Conservation (phyloP, 2,113 vertebrate species). For the Jaculus jaculus region DNA sequence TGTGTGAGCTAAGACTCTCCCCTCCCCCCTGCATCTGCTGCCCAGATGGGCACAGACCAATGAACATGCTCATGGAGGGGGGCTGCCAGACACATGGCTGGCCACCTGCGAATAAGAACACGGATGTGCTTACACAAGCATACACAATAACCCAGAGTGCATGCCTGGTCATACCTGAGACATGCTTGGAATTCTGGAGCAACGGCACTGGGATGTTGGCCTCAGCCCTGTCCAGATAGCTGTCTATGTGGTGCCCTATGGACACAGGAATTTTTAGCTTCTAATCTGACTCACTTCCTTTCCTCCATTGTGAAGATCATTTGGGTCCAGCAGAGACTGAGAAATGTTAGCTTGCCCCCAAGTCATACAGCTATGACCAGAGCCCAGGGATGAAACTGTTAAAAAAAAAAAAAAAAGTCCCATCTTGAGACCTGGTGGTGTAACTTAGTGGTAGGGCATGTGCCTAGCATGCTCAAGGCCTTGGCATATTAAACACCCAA, state of each 20-base stretch:
- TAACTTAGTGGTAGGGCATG: neutral
- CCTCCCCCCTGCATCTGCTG: conserved; percentile 73
- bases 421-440: neutral
- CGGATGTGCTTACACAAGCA: neutral
- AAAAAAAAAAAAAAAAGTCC: neutral
- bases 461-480: neutral
- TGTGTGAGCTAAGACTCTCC: conserved; percentile 76
- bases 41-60: conserved; percentile 58
- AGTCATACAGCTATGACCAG: neutral
- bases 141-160: neutral
- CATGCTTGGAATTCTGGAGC: neutral
- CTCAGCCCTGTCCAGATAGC: neutral
- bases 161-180: neutral
- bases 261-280: neutral
- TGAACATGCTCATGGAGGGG: neutral
- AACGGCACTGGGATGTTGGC: neutral
- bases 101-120: conserved; percentile 25
- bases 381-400: conserved; percentile 26
- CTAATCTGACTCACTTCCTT: neutral
- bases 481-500: neutral
- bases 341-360: neutral
- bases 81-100: conserved; percentile 44
- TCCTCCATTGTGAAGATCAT: neutral
- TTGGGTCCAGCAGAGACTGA: neutral
- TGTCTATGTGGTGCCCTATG: neutral